Conservation (phyloP, 2,888 invertebrate genomes). For the Cylindroiulus punctatus region DNA sequence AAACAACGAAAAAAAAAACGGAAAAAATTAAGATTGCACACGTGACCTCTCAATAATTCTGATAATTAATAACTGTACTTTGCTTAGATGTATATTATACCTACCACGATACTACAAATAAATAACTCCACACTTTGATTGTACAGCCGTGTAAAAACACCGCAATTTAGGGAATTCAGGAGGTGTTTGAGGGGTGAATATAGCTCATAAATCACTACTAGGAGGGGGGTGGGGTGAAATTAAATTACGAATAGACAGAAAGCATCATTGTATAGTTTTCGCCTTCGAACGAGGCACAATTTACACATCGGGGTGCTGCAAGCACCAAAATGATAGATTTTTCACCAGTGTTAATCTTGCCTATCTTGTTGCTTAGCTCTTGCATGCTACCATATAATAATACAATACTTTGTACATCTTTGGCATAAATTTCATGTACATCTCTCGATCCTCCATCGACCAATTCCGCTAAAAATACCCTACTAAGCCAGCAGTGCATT, state of each 20-base stretch:
- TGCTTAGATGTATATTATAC: constrained; percentile 47
- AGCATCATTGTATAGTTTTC: constrained; percentile 29
- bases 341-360: constrained; percentile 35
- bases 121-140: constrained; percentile 50
- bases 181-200: neutral
- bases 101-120: constrained; percentile 50
- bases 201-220: constrained; percentile 13
- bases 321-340: constrained; percentile 47
- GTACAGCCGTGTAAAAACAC: constrained; percentile 46
- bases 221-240: neutral
- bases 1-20: neutral
- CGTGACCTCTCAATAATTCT: constrained; percentile 27
- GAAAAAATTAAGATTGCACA: neutral
- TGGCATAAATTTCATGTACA: constrained; percentile 51
- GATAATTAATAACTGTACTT: constrained; percentile 34
- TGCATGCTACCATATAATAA: constrained; percentile 46
- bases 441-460: neutral
- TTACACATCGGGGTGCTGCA: constrained; percentile 23
- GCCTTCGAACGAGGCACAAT: constrained; percentile 42
- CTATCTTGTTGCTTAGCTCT: constrained; percentile 40
- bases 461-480: neutral
- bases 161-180: constrained; percentile 22
- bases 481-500: constrained; percentile 20
- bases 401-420: constrained; percentile 52
- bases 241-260: constrained; percentile 32